These are phyloP conservation scores for Anguilla rostrata DNA, from an alignment of 2,113 vertebrate species.

Conservation along the genomic window DNA sequence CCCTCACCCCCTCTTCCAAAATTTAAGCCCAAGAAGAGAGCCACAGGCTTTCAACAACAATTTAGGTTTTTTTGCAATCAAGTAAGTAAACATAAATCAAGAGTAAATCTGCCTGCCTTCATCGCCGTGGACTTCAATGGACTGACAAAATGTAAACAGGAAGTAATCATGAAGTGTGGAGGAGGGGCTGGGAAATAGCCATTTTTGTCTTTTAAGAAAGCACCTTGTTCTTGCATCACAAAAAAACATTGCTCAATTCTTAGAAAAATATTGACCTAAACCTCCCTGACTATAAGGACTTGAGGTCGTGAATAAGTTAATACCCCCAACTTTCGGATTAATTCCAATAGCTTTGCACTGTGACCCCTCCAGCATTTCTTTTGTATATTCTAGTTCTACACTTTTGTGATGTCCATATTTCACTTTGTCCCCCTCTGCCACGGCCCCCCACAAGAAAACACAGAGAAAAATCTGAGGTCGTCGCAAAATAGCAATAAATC, in stretches of 20 bases:
- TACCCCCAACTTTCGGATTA: not conserved
- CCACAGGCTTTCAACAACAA: conserved; percentile 8
- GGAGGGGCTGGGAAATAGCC: not conserved
- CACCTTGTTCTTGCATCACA: not conserved
- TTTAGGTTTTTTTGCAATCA: not conserved
- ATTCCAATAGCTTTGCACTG: conserved; percentile 19
- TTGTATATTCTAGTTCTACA: not conserved
- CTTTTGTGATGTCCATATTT: not conserved
- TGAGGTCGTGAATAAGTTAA: not conserved
- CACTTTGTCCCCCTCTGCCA: not conserved
- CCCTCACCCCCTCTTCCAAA: not conserved
- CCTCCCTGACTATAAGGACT: not conserved
- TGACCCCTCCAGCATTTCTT: conserved; percentile 9
- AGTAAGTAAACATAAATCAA: conserved; percentile 21
- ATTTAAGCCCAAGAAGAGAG: not conserved
- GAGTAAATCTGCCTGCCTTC: not conserved
- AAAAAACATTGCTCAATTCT: not conserved
- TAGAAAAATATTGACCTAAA: not conserved
- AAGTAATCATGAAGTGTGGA: conserved; percentile 9
- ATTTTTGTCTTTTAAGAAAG: not conserved
- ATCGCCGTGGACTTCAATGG: not conserved
- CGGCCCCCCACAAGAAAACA: conserved; percentile 9
- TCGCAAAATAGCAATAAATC: not conserved
- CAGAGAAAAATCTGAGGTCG: not conserved
- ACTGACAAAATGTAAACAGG: conserved; percentile 19